phyloP scores from a whole-genome alignment of 2,888 invertebrate genomes.

The Campoplex nolae region DNA sequence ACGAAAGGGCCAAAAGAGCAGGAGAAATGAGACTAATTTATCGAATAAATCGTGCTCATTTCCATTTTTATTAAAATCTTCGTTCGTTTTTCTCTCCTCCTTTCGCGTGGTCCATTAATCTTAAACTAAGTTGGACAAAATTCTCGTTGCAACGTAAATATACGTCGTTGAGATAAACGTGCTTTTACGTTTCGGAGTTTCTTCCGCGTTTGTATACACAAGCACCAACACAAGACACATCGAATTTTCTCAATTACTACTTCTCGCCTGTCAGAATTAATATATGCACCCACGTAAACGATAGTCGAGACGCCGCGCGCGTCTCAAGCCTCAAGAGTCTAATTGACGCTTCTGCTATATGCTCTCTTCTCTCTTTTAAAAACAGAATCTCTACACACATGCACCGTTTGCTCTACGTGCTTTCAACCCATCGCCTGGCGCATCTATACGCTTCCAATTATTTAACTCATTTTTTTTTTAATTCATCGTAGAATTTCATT shows the following conservation, averaged over 20 bases:
- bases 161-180: not conserved
- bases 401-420: conserved; percentile 23
- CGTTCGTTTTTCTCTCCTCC: conserved; percentile 4
- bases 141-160: conserved; percentile 1
- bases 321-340: conserved; percentile 32
- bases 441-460: conserved; percentile 52
- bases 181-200: not conserved
- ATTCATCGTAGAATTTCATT: conserved; percentile 34
- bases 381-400: not conserved
- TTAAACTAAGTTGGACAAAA: conserved; percentile 12
- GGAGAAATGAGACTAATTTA: conserved; percentile 6
- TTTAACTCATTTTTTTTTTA: conserved; percentile 7
- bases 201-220: not conserved
- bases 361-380: conserved; percentile 22
- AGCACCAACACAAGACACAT: not conserved
- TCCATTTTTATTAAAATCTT: not conserved
- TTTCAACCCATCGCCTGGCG: not conserved
- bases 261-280: conserved; percentile 28
- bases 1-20: not conserved
- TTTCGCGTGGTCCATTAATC: not conserved
- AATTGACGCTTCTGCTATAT: conserved; percentile 41
- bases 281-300: conserved; percentile 35
- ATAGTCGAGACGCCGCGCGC: not conserved
- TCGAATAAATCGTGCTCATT: not conserved
- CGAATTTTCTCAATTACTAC: not conserved